These are phyloP conservation scores for Pristionchus entomophagus DNA, from an alignment of 2,888 invertebrate genomes.

Conservation along the genomic window DNA sequence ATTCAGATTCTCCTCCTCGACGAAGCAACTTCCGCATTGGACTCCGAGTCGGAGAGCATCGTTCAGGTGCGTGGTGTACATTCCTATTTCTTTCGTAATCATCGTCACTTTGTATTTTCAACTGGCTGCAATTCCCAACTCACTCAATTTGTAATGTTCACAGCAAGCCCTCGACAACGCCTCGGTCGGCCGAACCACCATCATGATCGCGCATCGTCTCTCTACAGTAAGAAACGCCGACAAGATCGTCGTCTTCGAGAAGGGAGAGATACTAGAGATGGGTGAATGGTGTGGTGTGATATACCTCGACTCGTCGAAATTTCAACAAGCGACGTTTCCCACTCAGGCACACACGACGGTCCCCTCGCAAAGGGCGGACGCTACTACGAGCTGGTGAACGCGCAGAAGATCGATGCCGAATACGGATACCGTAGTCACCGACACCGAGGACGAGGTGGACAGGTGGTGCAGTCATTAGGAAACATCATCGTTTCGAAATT, in stretches of 20 bases:
- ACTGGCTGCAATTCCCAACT: too few relatives aligned
- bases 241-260: conserved; percentile 47
- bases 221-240: conserved; percentile 41
- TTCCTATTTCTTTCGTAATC: too few relatives aligned
- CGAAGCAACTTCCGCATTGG: conserved; percentile 41
- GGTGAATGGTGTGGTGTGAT: background rate
- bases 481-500: background rate
- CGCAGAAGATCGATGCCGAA: conserved; percentile 37
- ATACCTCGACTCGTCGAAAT: background rate
- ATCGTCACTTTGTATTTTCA: too few relatives aligned
- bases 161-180: conserved; percentile 44
- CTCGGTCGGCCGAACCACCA: conserved; percentile 15
- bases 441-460: conserved; percentile 19
- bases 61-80: too few relatives aligned
- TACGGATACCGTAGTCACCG: background rate
- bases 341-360: conserved; percentile 39
- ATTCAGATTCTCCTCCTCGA: conserved; percentile 44
- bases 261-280: conserved; percentile 40
- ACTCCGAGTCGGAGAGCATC: conserved; percentile 41
- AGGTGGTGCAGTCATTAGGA: too few relatives aligned
- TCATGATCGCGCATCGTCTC: conserved; percentile 43
- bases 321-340: background rate
- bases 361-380: conserved; percentile 30
- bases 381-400: conserved; percentile 45
- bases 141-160: too few relatives aligned